Percentiles rank a stretch among this genome's conserved stretches.
These are phyloP conservation scores for Melangyna quadrimaculata DNA, from an alignment of 2,888 invertebrate species.

Conservation along the genomic window DNA sequence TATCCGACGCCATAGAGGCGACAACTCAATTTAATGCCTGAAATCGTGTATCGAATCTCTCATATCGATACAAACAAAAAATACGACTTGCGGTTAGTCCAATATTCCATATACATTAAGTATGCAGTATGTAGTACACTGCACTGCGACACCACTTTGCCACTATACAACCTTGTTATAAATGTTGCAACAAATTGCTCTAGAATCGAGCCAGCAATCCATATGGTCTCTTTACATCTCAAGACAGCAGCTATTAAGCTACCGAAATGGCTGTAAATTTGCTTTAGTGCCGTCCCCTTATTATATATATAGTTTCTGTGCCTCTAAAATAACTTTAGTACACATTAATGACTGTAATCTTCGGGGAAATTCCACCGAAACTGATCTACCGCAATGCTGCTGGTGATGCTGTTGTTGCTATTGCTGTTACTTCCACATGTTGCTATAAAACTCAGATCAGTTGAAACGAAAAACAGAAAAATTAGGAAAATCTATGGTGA, in stretches of 20 bases:
- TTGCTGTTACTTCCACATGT: not conserved
- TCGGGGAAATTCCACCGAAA: slow-evolving; percentile 63
- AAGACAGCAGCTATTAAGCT: slow-evolving; percentile 47
- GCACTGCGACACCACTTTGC: slow-evolving; percentile 19
- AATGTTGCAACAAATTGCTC: slow-evolving; percentile 52
- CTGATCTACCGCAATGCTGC: slow-evolving; percentile 47
- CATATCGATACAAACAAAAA: slow-evolving; percentile 29
- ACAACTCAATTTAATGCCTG: slow-evolving; percentile 62
- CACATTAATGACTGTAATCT: slow-evolving; percentile 23
- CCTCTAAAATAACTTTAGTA: slow-evolving; percentile 15
- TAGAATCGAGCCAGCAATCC: slow-evolving; percentile 14
- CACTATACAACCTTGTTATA: slow-evolving; percentile 55
- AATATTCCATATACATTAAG: slow-evolving; percentile 22
- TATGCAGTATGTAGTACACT: too few species aligned
- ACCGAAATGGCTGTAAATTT: slow-evolving; percentile 14
- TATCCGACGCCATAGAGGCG: slow-evolving; percentile 57
- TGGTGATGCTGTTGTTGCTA: not conserved
- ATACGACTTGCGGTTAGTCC: slow-evolving; percentile 56
- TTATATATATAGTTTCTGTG: not conserved
- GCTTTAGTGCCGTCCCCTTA: not conserved
- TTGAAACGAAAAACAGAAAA: slow-evolving; percentile 26
- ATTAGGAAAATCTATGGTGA: slow-evolving; percentile 68
- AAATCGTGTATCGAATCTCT: slow-evolving; percentile 64
- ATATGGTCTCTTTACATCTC: not conserved
- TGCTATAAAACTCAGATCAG: not conserved